phyloP scores from a whole-genome alignment of 2,113 vertebrate genomes.

The Macquaria ambigua region DNA sequence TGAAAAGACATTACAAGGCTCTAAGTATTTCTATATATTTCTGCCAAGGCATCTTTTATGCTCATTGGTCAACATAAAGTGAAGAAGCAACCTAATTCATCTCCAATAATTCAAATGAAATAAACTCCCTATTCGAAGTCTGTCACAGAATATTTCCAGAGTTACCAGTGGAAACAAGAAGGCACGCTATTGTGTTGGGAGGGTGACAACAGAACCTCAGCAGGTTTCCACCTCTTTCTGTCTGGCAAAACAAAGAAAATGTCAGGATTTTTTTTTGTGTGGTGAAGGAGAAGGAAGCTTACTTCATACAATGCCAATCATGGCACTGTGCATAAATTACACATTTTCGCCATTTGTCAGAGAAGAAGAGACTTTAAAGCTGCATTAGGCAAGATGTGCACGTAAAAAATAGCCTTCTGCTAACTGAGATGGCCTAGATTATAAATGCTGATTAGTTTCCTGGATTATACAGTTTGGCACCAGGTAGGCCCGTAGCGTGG shows the following conservation, averaged over 20 bases:
- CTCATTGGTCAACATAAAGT: constrained; percentile 10
- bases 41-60: constrained; percentile 6
- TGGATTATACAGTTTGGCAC: neutral
- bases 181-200: neutral
- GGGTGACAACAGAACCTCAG: constrained; percentile 42
- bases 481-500: neutral
- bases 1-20: neutral
- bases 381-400: neutral
- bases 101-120: constrained; percentile 14
- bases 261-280: neutral
- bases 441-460: neutral
- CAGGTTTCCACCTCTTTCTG: neutral
- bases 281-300: neutral
- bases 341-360: neutral
- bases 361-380: neutral
- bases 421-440: neutral
- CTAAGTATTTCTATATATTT: neutral
- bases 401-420: neutral
- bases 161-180: constrained; percentile 5
- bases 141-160: constrained; percentile 42
- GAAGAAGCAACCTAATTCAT: constrained; percentile 1
- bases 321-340: neutral
- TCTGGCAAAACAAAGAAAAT: constrained; percentile 9
- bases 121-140: constrained; percentile 10
- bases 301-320: neutral